Conservation (phyloP, 2,797 vertebrate genomes). For the Acrossocheilus wenchowensis region DNA sequence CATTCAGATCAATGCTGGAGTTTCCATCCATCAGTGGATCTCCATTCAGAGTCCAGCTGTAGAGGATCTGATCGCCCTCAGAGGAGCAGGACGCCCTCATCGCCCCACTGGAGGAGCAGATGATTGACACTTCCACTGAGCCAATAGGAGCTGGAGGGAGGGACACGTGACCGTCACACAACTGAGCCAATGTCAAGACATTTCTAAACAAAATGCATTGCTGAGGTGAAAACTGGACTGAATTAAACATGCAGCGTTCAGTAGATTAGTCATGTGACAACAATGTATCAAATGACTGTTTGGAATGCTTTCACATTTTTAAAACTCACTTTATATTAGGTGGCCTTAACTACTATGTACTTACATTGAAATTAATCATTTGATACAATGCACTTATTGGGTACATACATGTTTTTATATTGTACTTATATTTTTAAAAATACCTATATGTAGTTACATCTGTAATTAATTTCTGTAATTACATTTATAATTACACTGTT, state of each 20-base stretch:
- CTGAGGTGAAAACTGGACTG: not conserved
- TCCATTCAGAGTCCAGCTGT: conserved; percentile 26
- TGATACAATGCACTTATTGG: too few species aligned
- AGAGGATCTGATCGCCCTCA: conserved; percentile 17
- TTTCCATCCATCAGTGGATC: not conserved
- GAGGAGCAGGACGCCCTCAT: conserved; percentile 23
- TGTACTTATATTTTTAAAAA: too few species aligned
- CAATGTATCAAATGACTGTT: not conserved
- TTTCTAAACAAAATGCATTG: not conserved
- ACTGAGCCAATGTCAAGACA: not conserved
- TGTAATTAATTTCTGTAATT: too few species aligned
- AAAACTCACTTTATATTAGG: not conserved
- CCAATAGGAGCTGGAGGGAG: conserved; percentile 12
- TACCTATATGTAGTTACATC: too few species aligned
- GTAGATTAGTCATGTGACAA: not conserved
- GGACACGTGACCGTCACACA: not conserved
- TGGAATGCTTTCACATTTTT: too few species aligned
- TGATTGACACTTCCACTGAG: conserved; percentile 29
- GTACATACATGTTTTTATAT: too few species aligned
- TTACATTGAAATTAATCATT: too few species aligned
- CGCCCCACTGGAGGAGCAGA: not conserved
- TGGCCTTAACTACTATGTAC: too few species aligned
- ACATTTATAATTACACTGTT: too few species aligned
- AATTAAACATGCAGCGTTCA: not conserved
- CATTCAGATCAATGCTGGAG: not conserved